Evolutionary conservation across 2,888 invertebrate genomes (phyloP).

Genomic region (Spodoptera exigua): DNA sequence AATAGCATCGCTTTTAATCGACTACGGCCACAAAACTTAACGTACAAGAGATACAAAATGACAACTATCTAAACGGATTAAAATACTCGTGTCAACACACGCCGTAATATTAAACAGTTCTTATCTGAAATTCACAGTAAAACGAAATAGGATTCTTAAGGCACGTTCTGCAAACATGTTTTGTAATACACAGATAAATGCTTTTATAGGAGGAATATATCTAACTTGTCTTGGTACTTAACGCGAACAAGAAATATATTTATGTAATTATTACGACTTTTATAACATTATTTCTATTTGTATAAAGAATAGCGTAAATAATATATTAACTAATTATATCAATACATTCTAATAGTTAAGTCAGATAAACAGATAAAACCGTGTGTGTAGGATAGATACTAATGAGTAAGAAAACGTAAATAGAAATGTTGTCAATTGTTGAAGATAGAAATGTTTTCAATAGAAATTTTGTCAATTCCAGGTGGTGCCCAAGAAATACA

Average conservation of each 20-base stretch:
- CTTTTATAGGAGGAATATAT: conserved; percentile 28
- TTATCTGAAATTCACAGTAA: conserved; percentile 47
- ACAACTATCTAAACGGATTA: conserved; percentile 8
- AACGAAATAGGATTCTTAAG: conserved; percentile 22
- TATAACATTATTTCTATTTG: too few species aligned
- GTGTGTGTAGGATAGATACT: too few species aligned
- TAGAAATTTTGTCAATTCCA: conserved; percentile 60
- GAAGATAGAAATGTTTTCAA: neutral
- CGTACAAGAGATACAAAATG: conserved; percentile 11
- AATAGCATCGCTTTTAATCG: conserved; percentile 19
- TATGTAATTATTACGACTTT: too few species aligned
- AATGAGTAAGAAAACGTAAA: too few species aligned
- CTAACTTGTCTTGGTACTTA: conserved; percentile 7
- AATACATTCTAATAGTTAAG: too few species aligned
- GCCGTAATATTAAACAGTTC: conserved; percentile 32
- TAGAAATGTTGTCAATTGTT: too few species aligned
- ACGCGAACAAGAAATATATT: too few species aligned
- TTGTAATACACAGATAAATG: conserved; percentile 38
- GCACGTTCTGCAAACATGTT: conserved; percentile 17
- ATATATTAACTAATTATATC: too few species aligned
- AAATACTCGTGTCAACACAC: conserved; percentile 41
- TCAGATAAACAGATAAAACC: too few species aligned
- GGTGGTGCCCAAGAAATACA: conserved; percentile 87
- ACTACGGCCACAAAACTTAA: conserved; percentile 19
- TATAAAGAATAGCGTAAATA: too few species aligned